phyloP scores from a whole-genome alignment of 2,113 vertebrate species.

The Ursus arctos region DNA sequence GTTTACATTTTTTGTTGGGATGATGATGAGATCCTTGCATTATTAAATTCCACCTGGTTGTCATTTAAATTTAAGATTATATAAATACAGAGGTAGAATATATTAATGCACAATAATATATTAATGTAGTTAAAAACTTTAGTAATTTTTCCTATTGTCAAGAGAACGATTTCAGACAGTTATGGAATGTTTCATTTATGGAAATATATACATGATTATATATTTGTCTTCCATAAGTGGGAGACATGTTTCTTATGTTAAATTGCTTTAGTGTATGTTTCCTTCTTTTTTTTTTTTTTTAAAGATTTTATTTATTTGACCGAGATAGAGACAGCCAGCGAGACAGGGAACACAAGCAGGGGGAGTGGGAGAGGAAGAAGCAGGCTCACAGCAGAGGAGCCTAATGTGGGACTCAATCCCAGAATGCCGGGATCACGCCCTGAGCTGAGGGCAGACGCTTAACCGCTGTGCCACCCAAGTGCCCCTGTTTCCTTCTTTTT shows the following conservation, averaged over 20 bases:
- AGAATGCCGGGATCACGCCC: too few species aligned
- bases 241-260: not conserved
- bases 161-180: not conserved
- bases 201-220: not conserved
- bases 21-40: not conserved
- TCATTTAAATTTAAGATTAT: not conserved
- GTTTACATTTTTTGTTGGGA: not conserved
- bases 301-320: too few species aligned
- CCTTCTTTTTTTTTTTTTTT: not conserved
- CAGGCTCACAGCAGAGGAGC: too few species aligned
- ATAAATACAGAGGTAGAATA: not conserved
- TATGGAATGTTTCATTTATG: not conserved
- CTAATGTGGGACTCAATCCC: too few species aligned
- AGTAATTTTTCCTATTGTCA: not conserved
- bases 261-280: not conserved
- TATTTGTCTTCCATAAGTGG: not conserved
- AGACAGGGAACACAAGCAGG: too few species aligned
- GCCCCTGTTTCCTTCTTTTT: too few species aligned
- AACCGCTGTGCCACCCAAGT: too few species aligned
- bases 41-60: not conserved
- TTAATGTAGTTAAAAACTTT: not conserved
- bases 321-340: too few species aligned
- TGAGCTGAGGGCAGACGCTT: too few species aligned
- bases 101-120: not conserved
- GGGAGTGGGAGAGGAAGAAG: too few species aligned